These are phyloP conservation scores for Drosophila ercepeae DNA, from an alignment of 1,140 invertebrate genomes.

Conservation along the genomic window DNA sequence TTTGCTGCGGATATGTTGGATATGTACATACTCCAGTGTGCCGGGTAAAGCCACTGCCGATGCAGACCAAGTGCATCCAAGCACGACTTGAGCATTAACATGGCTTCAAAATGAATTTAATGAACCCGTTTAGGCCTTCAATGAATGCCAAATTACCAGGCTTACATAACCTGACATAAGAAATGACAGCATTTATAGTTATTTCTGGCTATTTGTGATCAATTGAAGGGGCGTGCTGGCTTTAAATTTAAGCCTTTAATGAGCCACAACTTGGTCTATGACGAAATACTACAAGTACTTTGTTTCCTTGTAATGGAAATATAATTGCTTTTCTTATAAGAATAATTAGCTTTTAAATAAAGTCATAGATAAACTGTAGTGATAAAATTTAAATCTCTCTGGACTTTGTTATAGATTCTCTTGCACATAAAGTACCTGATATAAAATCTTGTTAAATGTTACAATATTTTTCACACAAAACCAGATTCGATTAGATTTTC, in stretches of 20 bases:
- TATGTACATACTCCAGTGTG: not conserved
- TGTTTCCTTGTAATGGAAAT: not conserved
- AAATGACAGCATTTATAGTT: not conserved
- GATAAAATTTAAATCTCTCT: no score
- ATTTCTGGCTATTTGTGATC: not conserved
- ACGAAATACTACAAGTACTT: not conserved
- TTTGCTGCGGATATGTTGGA: slow-evolving; percentile 22
- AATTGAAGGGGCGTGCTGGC: not conserved
- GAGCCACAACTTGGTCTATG: not conserved
- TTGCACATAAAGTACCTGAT: no score
- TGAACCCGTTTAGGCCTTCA: not conserved
- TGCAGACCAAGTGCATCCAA: slow-evolving; percentile 49
- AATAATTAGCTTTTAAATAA: no score
- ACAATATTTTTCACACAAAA: no score
- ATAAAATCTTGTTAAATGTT: no score
- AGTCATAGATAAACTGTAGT: no score
- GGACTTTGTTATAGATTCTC: no score
- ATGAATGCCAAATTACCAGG: not conserved
- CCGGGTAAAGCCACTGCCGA: not conserved
- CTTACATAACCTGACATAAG: not conserved
- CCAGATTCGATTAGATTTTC: no score
- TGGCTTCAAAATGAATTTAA: slow-evolving; percentile 27
- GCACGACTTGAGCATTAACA: slow-evolving; percentile 20
- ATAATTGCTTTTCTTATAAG: no score
- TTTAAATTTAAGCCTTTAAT: not conserved